Percentiles rank a stretch among this genome's conserved stretches.
phyloP scores from a whole-genome alignment of 92 coral and sea anemone genomes.

The Actinernus sp. region DNA sequence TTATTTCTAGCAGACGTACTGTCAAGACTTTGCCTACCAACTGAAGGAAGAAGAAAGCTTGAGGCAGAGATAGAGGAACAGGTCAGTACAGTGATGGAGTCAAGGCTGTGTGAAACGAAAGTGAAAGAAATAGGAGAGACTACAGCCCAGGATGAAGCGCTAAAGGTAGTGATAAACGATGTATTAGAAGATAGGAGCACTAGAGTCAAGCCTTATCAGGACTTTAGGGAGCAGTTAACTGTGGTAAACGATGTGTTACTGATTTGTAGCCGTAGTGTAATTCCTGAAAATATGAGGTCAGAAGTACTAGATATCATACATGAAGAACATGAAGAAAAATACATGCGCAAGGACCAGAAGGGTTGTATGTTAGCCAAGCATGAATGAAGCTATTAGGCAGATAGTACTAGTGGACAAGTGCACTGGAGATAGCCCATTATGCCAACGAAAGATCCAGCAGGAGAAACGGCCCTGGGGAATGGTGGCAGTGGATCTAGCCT shows the following conservation, averaged over 20 bases:
- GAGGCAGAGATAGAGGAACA: conserved; percentile 11
- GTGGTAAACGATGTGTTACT: background rate
- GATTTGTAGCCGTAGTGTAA: background rate
- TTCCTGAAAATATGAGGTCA: background rate
- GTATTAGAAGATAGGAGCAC: background rate
- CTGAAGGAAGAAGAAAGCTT: background rate
- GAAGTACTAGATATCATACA: background rate
- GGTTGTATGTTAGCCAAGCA: conserved; percentile 32
- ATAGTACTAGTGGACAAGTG: conserved; percentile 9
- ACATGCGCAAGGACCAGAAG: conserved; percentile 19
- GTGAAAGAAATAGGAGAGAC: conserved; percentile 8
- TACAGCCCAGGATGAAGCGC: background rate
- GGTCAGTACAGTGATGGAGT: background rate
- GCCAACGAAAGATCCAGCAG: background rate
- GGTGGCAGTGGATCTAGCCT: conserved; percentile 25
- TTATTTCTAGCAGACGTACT: conserved; percentile 36
- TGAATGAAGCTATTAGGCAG: conserved; percentile 19
- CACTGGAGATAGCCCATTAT: conserved; percentile 7
- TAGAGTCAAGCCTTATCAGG: background rate
- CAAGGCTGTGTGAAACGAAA: conserved; percentile 2
- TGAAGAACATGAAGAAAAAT: conserved; percentile 22
- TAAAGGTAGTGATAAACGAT: background rate
- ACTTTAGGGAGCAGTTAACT: background rate
- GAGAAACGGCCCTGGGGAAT: conserved; percentile 18
- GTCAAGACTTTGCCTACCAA: conserved; percentile 29